Conservation (phyloP, 2,888 invertebrate species). For the Vannuccia rotundouncinata region DNA sequence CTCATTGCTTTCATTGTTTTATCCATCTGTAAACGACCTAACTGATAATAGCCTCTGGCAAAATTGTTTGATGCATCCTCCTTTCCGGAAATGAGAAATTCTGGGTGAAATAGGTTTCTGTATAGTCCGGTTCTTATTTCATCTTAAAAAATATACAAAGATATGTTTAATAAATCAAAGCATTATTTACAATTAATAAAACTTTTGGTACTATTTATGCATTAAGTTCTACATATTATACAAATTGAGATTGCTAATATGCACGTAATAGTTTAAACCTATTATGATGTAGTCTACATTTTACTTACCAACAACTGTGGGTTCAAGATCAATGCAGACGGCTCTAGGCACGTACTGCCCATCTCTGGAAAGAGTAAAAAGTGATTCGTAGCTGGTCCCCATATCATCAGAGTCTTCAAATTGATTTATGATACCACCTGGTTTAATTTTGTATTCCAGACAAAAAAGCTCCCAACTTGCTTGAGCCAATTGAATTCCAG, state of each 20-base stretch:
- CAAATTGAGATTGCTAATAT: background rate
- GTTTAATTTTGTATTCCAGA: slow-evolving; percentile 58
- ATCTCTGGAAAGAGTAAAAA: slow-evolving; percentile 70
- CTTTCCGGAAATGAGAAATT: slow-evolving; percentile 48
- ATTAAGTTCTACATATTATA: too few species aligned
- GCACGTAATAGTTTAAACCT: background rate
- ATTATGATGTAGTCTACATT: background rate
- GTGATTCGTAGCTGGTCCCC: slow-evolving; percentile 70
- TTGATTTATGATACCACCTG: slow-evolving; percentile 46
- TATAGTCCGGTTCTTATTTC: slow-evolving; percentile 47
- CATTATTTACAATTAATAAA: background rate
- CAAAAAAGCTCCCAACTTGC: slow-evolving; percentile 60
- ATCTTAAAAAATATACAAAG: slow-evolving; percentile 42
- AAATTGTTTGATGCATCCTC: slow-evolving; percentile 50
- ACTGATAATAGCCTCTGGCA: slow-evolving; percentile 48
- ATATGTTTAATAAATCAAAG: background rate
- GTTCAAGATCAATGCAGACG: slow-evolving; percentile 88
- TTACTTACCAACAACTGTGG: slow-evolving; percentile 68
- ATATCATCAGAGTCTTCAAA: slow-evolving; percentile 69
- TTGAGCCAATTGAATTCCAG: slow-evolving; percentile 58
- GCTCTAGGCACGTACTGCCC: slow-evolving; percentile 84
- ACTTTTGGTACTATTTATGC: too few species aligned
- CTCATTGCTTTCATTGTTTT: slow-evolving; percentile 68
- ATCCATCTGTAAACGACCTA: slow-evolving; percentile 69
- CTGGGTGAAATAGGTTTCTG: slow-evolving; percentile 47